Conservation (phyloP, 2,113 vertebrate genomes). For the Nanorana parkeri region DNA sequence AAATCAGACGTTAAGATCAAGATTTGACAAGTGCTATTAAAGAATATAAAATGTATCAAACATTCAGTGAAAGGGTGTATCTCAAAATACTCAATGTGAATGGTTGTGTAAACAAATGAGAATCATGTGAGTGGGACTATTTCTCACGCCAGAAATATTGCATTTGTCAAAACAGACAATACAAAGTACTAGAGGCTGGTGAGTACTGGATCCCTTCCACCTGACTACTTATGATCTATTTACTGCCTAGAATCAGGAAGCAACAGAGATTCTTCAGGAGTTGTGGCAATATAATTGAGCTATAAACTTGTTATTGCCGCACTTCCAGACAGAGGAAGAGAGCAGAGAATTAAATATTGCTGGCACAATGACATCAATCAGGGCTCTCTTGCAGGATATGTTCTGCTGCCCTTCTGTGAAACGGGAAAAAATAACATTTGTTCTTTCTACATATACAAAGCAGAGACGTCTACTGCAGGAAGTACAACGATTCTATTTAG, state of each 20-base stretch:
- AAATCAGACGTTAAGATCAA: too few relatives aligned
- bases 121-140: not conserved
- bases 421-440: slow-evolving; percentile 28
- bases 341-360: slow-evolving; percentile 39
- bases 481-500: slow-evolving; percentile 11
- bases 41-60: too few relatives aligned
- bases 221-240: slow-evolving; percentile 37
- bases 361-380: slow-evolving; percentile 40
- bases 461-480: not conserved
- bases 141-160: slow-evolving; percentile 9
- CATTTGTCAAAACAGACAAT: slow-evolving; percentile 15
- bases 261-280: slow-evolving; percentile 27
- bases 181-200: not conserved
- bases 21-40: too few relatives aligned
- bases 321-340: slow-evolving; percentile 39
- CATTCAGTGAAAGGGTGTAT: too few relatives aligned
- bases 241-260: slow-evolving; percentile 41
- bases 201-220: slow-evolving; percentile 10
- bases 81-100: too few relatives aligned
- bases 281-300: slow-evolving; percentile 29
- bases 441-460: slow-evolving; percentile 31
- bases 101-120: too few relatives aligned
- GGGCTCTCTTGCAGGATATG: slow-evolving; percentile 8
- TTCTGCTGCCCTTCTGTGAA: slow-evolving; percentile 22
- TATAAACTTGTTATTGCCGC: slow-evolving; percentile 31